A percentile compares a stretch with the other conserved stretches of the same genome.
These are phyloP conservation scores for Drosophila truncata DNA, from an alignment of 1,140 invertebrate genomes.

Conservation along the genomic window DNA sequence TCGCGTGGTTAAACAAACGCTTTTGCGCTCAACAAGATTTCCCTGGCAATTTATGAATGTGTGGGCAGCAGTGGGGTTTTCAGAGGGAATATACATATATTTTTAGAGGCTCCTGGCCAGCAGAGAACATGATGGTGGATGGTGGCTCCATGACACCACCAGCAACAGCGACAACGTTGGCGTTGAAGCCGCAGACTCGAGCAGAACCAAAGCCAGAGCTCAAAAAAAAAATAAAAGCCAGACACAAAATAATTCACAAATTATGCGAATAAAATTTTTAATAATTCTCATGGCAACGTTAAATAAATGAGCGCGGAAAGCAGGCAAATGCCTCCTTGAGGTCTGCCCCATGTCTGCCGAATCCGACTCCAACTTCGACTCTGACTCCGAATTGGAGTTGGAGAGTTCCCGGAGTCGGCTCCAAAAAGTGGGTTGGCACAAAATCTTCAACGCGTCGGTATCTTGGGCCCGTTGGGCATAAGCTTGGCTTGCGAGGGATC, in stretches of 20 bases:
- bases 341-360: slow-evolving; percentile 52
- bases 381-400: background rate
- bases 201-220: slow-evolving; percentile 28
- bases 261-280: slow-evolving; percentile 85
- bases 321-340: slow-evolving; percentile 35
- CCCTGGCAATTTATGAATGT: slow-evolving; percentile 8
- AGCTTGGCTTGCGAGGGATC: slow-evolving; percentile 18
- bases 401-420: slow-evolving; percentile 10
- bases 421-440: slow-evolving; percentile 77
- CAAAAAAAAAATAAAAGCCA: slow-evolving; percentile 22
- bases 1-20: slow-evolving; percentile 62
- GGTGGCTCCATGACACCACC: slow-evolving; percentile 23
- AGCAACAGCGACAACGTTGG: slow-evolving; percentile 36
- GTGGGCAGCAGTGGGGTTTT: slow-evolving; percentile 26
- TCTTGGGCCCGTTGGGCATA: slow-evolving; percentile 72
- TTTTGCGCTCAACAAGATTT: slow-evolving; percentile 52
- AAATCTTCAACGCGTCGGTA: slow-evolving; percentile 79
- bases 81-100: background rate
- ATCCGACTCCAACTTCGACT: background rate
- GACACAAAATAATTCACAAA: slow-evolving; percentile 77
- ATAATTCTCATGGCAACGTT: slow-evolving; percentile 82
- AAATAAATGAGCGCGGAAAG: slow-evolving; percentile 73
- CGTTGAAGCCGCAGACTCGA: slow-evolving; percentile 33
- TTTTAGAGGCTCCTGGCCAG: background rate
- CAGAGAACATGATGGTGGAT: background rate